phyloP scores from a whole-genome alignment of 2,113 vertebrate species.

The Bos indicus region DNA sequence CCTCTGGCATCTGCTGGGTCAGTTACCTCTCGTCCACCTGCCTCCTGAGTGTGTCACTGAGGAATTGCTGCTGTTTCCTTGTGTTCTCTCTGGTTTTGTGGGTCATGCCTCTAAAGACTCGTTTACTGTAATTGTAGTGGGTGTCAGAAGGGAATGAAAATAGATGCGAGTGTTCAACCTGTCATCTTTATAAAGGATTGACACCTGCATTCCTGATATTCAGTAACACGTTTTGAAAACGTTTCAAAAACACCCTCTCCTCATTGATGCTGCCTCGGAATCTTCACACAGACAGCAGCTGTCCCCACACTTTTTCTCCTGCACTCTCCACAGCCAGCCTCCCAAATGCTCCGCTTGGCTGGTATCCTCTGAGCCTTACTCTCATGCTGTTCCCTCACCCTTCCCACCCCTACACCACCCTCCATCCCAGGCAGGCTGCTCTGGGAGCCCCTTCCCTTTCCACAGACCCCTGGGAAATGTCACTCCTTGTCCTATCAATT shows the following conservation, averaged over 20 bases:
- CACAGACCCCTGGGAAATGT: neutral
- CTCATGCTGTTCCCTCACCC: too few relatives aligned
- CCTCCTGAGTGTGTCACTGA: neutral
- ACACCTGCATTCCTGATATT: neutral
- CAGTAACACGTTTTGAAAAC: neutral
- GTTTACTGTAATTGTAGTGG: neutral
- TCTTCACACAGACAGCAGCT: neutral
- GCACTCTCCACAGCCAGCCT: neutral
- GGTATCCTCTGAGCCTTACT: neutral
- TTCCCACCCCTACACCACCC: neutral
- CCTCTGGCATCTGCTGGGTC: neutral
- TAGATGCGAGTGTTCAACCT: neutral
- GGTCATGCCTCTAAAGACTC: neutral
- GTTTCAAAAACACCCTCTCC: neutral
- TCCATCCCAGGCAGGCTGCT: neutral
- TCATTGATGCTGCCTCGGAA: neutral
- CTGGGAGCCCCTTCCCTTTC: too few relatives aligned
- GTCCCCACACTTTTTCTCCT: neutral
- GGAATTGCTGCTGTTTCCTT: neutral
- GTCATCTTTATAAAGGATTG: neutral
- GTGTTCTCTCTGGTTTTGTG: neutral
- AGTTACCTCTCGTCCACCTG: neutral
- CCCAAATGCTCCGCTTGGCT: too few relatives aligned
- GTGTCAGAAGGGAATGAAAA: neutral
- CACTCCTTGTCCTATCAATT: neutral